Evolutionary conservation across 1,140 invertebrate species (phyloP).

Genomic region (Solenopsis fugax): DNA sequence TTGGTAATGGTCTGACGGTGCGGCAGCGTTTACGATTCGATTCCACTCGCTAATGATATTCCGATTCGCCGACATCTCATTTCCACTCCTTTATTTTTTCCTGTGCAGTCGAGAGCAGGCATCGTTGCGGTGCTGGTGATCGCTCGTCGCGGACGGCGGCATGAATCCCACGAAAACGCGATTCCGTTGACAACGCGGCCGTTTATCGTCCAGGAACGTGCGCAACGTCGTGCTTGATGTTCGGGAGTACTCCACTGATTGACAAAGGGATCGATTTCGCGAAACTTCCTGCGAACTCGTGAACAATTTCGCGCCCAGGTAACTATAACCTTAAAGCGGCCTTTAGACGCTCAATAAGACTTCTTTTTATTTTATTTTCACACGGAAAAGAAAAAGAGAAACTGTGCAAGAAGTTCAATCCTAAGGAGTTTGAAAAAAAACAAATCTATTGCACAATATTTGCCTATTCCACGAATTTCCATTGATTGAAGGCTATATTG

Average conservation of each 20-base stretch:
- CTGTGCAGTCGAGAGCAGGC: neutral
- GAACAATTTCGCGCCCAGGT: neutral
- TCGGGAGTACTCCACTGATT: neutral
- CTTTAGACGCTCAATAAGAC: neutral
- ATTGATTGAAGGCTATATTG: too few species aligned
- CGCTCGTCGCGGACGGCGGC: neutral
- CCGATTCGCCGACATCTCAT: neutral
- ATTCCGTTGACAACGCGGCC: too few species aligned
- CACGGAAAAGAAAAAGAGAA: too few species aligned
- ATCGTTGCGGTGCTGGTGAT: neutral
- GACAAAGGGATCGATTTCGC: neutral
- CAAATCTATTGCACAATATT: too few species aligned
- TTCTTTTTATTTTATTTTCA: neutral
- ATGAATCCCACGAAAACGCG: neutral
- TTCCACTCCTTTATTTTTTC: neutral
- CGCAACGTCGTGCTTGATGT: neutral
- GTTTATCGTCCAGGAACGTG: too few species aligned
- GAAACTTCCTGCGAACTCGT: neutral
- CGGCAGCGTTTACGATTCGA: neutral
- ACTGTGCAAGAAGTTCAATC: too few species aligned
- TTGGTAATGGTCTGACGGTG: neutral
- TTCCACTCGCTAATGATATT: neutral
- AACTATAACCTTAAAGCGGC: conserved; percentile 21
- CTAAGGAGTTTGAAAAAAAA: too few species aligned
- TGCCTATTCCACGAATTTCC: too few species aligned